These are phyloP conservation scores for Cyprinodon brontotheroides DNA, from an alignment of 2,113 vertebrate species.

Conservation along the genomic window DNA sequence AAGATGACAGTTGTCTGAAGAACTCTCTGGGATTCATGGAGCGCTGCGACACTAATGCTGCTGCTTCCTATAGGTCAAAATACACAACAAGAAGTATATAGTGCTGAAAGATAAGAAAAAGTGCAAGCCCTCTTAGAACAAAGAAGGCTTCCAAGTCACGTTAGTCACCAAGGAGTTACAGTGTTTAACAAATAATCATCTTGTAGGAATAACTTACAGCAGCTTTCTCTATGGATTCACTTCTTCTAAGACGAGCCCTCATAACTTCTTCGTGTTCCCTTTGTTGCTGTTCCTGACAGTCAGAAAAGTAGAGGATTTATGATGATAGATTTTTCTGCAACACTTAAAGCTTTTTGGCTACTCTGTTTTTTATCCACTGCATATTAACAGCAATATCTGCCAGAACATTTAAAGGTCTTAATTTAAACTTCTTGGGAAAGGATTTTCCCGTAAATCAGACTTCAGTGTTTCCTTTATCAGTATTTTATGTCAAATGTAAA, in stretches of 20 bases:
- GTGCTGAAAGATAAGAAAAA: background rate
- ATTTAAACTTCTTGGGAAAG: too few relatives aligned
- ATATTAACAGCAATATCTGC: too few relatives aligned
- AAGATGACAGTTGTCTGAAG: conserved; percentile 84
- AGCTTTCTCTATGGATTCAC: conserved; percentile 84
- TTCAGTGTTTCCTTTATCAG: background rate
- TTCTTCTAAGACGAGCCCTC: conserved; percentile 76
- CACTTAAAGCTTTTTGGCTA: background rate
- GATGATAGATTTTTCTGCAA: background rate
- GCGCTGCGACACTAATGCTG: conserved; percentile 82
- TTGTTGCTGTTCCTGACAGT: conserved; percentile 76
- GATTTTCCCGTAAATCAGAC: too few relatives aligned
- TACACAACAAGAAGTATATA: background rate
- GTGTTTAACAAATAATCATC: background rate
- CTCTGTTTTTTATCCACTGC: background rate
- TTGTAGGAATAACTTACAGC: conserved; percentile 75
- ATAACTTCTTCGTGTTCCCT: conserved; percentile 80
- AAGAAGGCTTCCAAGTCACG: background rate
- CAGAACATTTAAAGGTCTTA: too few relatives aligned
- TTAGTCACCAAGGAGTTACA: background rate
- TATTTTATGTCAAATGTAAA: background rate
- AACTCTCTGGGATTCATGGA: conserved; percentile 83
- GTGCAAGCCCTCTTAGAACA: background rate
- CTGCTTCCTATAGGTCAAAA: conserved; percentile 78
- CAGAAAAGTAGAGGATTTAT: conserved; percentile 1